These are phyloP conservation scores for Anguilla pacifica DNA, from an alignment of 2,797 vertebrate genomes.

Conservation along the genomic window DNA sequence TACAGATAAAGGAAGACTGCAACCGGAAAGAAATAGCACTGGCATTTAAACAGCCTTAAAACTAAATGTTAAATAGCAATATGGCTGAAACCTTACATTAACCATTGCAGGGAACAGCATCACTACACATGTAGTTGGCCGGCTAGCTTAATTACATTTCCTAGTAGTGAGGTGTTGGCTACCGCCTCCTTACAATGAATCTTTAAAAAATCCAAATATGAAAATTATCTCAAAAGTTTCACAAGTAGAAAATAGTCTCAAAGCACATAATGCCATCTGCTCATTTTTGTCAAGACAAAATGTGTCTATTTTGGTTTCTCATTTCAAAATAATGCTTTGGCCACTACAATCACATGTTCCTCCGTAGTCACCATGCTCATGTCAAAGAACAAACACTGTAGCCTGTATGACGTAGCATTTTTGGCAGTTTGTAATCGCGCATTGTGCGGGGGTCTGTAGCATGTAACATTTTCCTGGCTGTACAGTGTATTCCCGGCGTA, in stretches of 20 bases:
- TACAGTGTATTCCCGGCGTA: not conserved
- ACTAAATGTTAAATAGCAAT: no score
- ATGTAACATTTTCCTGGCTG: not conserved
- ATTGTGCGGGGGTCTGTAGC: not conserved
- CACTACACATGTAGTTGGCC: no score
- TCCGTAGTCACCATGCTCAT: not conserved
- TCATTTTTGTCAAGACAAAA: not conserved
- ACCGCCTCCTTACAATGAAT: no score
- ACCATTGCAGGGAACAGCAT: no score
- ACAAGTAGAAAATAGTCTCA: not conserved
- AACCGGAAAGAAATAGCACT: no score
- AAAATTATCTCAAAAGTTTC: not conserved
- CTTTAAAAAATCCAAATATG: no score
- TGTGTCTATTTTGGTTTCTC: not conserved
- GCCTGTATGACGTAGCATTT: not conserved
- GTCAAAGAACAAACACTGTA: not conserved
- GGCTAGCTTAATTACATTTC: no score
- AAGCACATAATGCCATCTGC: not conserved
- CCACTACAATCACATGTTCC: not conserved
- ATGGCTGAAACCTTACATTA: no score
- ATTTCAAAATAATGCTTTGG: not conserved
- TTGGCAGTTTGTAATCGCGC: not conserved
- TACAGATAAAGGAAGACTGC: no score
- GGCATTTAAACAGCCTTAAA: no score
- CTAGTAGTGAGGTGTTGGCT: no score